These are phyloP conservation scores for Zaprionus africanus DNA, from an alignment of 1,140 invertebrate species.

Conservation along the genomic window DNA sequence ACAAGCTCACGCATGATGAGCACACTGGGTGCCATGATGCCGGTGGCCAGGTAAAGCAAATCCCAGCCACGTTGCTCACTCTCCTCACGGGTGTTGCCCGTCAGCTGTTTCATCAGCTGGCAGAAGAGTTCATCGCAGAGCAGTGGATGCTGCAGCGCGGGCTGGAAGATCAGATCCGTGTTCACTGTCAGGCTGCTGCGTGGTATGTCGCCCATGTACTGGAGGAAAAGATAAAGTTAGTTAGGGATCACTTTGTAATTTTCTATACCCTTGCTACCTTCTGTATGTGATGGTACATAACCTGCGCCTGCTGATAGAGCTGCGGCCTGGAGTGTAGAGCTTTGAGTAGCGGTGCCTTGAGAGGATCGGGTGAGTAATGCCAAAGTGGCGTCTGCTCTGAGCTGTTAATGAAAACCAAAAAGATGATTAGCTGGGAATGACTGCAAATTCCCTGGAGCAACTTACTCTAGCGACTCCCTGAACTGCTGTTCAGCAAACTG, in stretches of 20 bases:
- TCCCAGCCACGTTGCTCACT: constrained; percentile 97
- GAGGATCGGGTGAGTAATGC: constrained; percentile 92
- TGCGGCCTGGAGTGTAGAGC: constrained; percentile 91
- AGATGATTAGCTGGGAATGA: neutral
- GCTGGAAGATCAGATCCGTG: constrained; percentile 95
- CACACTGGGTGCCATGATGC: constrained; percentile 91
- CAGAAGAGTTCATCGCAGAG: constrained; percentile 96
- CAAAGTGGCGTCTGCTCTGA: constrained; percentile 88
- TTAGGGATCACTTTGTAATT: neutral
- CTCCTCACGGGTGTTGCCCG: constrained; percentile 91
- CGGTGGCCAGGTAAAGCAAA: constrained; percentile 95
- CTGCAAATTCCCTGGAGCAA: neutral
- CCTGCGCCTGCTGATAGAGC: constrained; percentile 89
- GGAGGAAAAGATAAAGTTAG: neutral
- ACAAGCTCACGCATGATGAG: constrained; percentile 87
- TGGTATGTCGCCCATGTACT: constrained; percentile 97
- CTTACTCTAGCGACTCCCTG: constrained; percentile 85
- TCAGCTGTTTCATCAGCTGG: constrained; percentile 97
- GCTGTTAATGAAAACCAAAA: neutral
- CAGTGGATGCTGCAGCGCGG: constrained; percentile 90
- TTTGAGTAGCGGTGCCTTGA: constrained; percentile 94
- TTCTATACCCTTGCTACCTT: constrained; percentile 85
- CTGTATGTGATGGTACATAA: constrained; percentile 92
- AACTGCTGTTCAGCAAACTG: constrained; percentile 94
- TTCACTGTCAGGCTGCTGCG: constrained; percentile 87